phyloP scores from a whole-genome alignment of 2,113 vertebrate species.

The Arenaria interpres region DNA sequence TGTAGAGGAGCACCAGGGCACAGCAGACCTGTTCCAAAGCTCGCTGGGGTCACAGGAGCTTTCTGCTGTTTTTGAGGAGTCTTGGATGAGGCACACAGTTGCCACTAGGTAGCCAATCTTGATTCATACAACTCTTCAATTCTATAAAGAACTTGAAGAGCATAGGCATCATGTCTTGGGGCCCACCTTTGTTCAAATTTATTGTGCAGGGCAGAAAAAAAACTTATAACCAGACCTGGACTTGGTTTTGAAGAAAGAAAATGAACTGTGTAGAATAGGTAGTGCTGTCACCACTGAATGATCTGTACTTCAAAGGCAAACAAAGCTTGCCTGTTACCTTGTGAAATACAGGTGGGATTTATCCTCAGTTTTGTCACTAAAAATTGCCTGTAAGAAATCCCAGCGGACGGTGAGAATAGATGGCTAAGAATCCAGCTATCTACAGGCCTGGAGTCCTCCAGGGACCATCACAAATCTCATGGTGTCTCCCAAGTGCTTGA shows the following conservation, averaged over 20 bases:
- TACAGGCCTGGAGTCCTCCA: neutral
- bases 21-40: neutral
- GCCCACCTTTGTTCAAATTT: neutral
- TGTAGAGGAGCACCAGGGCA: neutral
- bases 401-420: neutral
- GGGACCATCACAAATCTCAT: conserved; percentile 29
- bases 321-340: conserved; percentile 21
- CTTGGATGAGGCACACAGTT: neutral
- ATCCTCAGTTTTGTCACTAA: conserved; percentile 2
- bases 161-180: neutral
- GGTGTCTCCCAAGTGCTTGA: conserved; percentile 39
- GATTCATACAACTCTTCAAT: neutral
- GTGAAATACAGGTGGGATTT: neutral
- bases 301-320: conserved; percentile 36
- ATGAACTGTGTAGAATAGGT: neutral
- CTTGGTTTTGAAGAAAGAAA: neutral
- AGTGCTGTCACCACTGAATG: neutral
- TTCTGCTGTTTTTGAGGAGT: neutral
- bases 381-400: conserved; percentile 6
- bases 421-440: neutral
- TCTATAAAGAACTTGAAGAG: neutral
- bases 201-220: neutral
- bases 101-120: neutral
- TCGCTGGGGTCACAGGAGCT: neutral
- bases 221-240: neutral